Evolutionary conservation across 2,888 invertebrate genomes (phyloP).

Genomic region (Alviniconcha strummeri): DNA sequence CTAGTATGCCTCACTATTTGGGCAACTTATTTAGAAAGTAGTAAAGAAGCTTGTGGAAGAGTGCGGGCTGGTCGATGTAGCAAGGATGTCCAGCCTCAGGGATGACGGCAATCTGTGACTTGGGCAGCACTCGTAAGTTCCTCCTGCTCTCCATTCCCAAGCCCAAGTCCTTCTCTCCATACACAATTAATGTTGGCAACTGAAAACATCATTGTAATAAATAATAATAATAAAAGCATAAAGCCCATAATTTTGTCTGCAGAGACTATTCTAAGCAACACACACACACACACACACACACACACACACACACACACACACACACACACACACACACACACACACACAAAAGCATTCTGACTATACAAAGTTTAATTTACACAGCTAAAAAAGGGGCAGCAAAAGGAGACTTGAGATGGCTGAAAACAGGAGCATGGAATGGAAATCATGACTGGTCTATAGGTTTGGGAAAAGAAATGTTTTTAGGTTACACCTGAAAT

Average conservation of each 20-base stretch:
- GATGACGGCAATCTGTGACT: constrained; percentile 67
- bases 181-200: constrained; percentile 75
- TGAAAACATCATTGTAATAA: constrained; percentile 49
- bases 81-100: constrained; percentile 73
- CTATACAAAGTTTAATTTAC: too few species aligned
- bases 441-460: too few species aligned
- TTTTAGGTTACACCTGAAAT: too few species aligned
- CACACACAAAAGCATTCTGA: background rate
- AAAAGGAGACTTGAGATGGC: too few species aligned
- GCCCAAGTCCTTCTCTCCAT: constrained; percentile 73
- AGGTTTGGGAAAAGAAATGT: too few species aligned
- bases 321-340: background rate
- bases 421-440: too few species aligned
- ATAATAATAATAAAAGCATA: too few species aligned
- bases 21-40: constrained; percentile 66
- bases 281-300: background rate
- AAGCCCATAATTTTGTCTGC: too few species aligned
- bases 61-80: constrained; percentile 73
- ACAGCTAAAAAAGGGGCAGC: too few species aligned
- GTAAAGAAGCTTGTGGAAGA: constrained; percentile 73
- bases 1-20: background rate
- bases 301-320: background rate
- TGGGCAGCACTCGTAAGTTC: constrained; percentile 71
- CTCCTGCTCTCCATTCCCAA: constrained; percentile 64
- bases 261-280: background rate